Conservation (phyloP, 2,888 invertebrate genomes). For the Orthosia cruda region DNA sequence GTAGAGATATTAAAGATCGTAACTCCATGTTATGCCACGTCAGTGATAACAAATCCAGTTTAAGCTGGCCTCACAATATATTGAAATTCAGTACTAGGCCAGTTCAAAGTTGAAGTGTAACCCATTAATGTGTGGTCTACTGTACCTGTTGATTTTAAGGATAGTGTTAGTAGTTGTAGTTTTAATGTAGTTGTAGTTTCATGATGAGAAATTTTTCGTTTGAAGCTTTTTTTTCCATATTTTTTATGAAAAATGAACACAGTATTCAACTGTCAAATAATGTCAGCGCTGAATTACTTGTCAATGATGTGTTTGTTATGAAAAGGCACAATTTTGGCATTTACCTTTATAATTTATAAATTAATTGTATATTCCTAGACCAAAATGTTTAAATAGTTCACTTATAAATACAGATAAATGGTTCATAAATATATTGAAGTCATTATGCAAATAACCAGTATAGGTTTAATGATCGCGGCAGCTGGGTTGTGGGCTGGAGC, state of each 20-base stretch:
- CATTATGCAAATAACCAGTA: constrained; percentile 74
- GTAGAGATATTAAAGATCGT: too few relatives aligned
- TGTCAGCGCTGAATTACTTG: constrained; percentile 5
- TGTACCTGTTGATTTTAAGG: too few relatives aligned
- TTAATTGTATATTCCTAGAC: not conserved
- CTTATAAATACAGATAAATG: constrained; percentile 43
- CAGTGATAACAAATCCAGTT: too few relatives aligned
- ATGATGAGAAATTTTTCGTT: too few relatives aligned
- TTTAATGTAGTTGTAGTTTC: too few relatives aligned
- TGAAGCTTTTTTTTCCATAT: too few relatives aligned
- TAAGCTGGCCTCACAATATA: too few relatives aligned
- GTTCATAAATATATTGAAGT: constrained; percentile 45
- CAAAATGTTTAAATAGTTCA: constrained; percentile 26
- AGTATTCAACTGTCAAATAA: constrained; percentile 6
- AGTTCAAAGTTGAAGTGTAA: too few relatives aligned
- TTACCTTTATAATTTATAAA: not conserved
- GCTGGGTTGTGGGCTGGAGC: constrained; percentile 81
- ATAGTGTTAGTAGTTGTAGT: too few relatives aligned
- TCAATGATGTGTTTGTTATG: constrained; percentile 2
- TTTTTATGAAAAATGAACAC: not conserved
- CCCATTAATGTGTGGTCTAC: too few relatives aligned
- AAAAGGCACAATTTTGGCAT: constrained; percentile 4
- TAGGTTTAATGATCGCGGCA: constrained; percentile 76
- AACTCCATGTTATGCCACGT: too few relatives aligned
- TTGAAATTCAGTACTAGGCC: too few relatives aligned